Evolutionary conservation across 2,113 vertebrate genomes (phyloP).

Genomic region (Notiomystis cincta): DNA sequence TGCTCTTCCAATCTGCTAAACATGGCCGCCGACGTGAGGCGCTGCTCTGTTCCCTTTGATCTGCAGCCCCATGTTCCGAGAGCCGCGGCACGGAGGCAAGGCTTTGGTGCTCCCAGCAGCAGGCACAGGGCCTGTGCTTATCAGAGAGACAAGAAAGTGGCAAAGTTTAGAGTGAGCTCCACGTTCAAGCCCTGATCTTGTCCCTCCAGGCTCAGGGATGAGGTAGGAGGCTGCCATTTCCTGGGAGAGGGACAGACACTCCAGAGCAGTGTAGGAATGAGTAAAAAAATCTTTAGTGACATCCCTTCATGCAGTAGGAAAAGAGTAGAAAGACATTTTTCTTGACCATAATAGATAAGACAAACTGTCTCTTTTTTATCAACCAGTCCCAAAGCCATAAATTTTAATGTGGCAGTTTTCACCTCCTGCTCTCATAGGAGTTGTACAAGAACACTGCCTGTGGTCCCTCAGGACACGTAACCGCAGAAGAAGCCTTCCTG

Average conservation of each 20-base stretch:
- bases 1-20: constrained; percentile 61
- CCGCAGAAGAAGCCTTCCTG: not conserved
- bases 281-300: not conserved
- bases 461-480: not conserved
- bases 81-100: not conserved
- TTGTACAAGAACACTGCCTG: not conserved
- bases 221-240: not conserved
- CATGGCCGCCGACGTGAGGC: constrained; percentile 11
- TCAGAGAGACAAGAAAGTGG: not conserved
- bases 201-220: not conserved
- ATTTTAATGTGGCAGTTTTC: not conserved
- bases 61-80: not conserved
- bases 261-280: not conserved
- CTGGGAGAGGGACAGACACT: not conserved
- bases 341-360: not conserved
- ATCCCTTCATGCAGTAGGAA: not conserved
- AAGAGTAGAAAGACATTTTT: not conserved
- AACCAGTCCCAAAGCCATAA: not conserved
- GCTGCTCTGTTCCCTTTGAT: constrained; percentile 34
- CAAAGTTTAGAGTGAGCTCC: not conserved
- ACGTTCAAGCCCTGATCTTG: not conserved
- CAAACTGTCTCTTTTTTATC: not conserved
- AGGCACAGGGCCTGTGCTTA: not conserved
- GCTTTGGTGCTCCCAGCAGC: not conserved
- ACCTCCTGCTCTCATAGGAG: not conserved